Percentiles rank a stretch among this genome's conserved stretches.
phyloP scores from a whole-genome alignment of 2,113 vertebrate species.

The Notiomystis cincta region DNA sequence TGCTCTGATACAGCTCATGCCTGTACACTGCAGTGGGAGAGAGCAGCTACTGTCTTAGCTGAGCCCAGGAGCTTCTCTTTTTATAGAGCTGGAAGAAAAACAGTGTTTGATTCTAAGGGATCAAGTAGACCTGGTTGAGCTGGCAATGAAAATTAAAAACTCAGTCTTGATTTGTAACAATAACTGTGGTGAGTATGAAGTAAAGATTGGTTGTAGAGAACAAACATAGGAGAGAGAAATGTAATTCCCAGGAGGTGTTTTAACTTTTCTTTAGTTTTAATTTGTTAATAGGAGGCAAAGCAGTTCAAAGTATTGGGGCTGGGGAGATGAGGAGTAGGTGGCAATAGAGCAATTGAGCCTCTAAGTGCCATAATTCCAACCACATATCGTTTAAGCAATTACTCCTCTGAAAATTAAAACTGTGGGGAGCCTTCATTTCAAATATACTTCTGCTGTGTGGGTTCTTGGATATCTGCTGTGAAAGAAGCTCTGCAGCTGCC shows the following conservation, averaged over 20 bases:
- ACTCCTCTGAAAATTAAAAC: not conserved
- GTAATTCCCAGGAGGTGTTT: not conserved
- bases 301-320: not conserved
- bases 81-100: not conserved
- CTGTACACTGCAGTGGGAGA: not conserved
- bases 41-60: not conserved
- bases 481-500: not conserved
- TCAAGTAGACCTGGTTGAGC: not conserved
- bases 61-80: not conserved
- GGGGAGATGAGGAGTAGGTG: not conserved
- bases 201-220: not conserved
- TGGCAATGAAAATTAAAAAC: not conserved
- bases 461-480: not conserved
- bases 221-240: not conserved
- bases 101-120: not conserved
- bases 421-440: not conserved
- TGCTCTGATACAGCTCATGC: constrained; percentile 38
- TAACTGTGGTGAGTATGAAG: not conserved
- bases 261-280: not conserved
- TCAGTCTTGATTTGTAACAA: not conserved
- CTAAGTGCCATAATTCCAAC: not conserved
- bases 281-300: not conserved
- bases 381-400: not conserved
- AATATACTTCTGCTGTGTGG: not conserved
- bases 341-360: not conserved